These are phyloP conservation scores for Margaritifera margaritifera DNA, from an alignment of 2,888 invertebrate genomes.

Conservation along the genomic window DNA sequence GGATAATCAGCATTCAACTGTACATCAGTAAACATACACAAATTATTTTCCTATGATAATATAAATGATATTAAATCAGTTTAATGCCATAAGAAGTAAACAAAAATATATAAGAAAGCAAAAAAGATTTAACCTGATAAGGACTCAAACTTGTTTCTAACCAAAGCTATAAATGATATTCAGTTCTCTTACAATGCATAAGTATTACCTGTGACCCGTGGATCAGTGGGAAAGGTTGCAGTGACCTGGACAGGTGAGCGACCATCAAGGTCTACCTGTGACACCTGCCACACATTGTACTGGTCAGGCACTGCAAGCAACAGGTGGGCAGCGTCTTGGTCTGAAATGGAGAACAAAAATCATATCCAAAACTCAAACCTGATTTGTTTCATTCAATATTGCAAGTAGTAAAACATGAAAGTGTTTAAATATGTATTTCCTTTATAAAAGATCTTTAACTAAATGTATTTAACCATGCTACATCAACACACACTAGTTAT, in stretches of 20 bases:
- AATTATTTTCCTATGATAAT: too few species aligned
- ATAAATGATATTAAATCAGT: too few species aligned
- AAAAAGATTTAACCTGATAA: too few species aligned
- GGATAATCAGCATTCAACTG: too few species aligned
- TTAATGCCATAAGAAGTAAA: too few species aligned
- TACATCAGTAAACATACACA: too few species aligned
- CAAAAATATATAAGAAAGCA: too few species aligned
- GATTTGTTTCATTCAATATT: background rate
- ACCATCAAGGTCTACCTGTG: conserved; percentile 29
- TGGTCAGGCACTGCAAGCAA: conserved; percentile 27
- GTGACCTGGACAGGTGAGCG: conserved; percentile 7
- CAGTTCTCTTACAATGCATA: background rate
- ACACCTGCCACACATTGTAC: conserved; percentile 32
- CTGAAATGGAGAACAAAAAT: conserved; percentile 15
- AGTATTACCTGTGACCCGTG: conserved; percentile 31
- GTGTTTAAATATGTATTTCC: too few species aligned
- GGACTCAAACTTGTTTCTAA: background rate
- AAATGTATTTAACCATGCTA: too few species aligned
- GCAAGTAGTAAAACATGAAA: too few species aligned
- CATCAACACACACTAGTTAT: too few species aligned
- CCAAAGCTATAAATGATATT: background rate
- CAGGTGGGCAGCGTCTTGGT: conserved; percentile 24
- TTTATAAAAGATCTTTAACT: too few species aligned
- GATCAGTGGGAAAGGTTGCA: conserved; percentile 23
- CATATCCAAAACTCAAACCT: background rate